phyloP scores from a whole-genome alignment of 2,113 vertebrate species.

The Polypterus senegalus region DNA sequence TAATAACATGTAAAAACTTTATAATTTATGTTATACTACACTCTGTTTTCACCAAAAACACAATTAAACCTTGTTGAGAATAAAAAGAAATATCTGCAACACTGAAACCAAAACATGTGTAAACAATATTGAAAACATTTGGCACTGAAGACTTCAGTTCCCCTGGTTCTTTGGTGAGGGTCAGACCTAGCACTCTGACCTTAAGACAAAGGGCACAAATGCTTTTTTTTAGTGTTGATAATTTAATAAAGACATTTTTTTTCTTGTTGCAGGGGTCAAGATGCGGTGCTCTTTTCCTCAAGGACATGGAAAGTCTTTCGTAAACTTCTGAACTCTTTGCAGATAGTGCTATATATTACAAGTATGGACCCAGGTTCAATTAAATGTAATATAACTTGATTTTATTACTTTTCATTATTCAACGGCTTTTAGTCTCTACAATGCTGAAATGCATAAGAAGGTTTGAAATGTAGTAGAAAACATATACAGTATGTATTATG shows the following conservation, averaged over 20 bases:
- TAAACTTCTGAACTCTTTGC: not conserved
- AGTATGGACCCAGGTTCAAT: too few relatives aligned
- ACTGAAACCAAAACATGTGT: not conserved
- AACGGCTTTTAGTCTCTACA: too few relatives aligned
- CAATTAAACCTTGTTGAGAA: too few relatives aligned
- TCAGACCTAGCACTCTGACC: conserved; percentile 1
- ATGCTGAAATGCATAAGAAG: too few relatives aligned
- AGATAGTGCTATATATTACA: not conserved
- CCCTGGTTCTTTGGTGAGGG: not conserved
- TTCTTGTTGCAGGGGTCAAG: not conserved
- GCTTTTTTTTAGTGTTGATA: conserved; percentile 2
- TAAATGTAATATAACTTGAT: too few relatives aligned
- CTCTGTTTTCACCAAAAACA: too few relatives aligned
- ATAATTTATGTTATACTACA: too few relatives aligned
- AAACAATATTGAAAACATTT: not conserved
- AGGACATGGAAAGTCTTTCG: not conserved
- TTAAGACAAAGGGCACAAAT: not conserved
- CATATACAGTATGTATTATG: too few relatives aligned
- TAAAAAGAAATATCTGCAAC: too few relatives aligned
- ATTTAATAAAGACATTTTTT: not conserved
- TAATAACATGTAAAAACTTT: too few relatives aligned
- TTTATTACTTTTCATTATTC: too few relatives aligned
- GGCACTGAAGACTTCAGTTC: not conserved
- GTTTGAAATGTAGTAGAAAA: too few relatives aligned
- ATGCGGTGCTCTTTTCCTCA: not conserved